Percentiles rank a stretch among this genome's conserved stretches.
Conservation (phyloP, 2,113 vertebrate genomes). For the Terrapene triunguis region DNA sequence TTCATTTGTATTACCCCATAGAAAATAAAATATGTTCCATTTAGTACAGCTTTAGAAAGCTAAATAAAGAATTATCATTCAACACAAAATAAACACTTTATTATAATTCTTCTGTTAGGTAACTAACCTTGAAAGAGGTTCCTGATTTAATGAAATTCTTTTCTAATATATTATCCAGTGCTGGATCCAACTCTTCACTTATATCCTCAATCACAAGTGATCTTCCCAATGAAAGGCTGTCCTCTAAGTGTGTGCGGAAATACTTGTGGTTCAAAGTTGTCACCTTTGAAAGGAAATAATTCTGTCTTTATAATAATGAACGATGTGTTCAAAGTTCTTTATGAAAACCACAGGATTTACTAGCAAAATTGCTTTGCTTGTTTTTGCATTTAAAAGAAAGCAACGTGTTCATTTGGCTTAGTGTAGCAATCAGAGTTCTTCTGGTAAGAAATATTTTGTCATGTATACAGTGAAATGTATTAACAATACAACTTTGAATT, state of each 20-base stretch:
- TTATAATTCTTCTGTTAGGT: background rate
- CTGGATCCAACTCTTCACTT: constrained; percentile 82
- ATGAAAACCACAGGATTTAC: background rate
- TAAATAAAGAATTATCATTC: background rate
- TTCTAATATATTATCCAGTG: constrained; percentile 83
- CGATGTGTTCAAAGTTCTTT: background rate
- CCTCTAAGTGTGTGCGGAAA: constrained; percentile 83
- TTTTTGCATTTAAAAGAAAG: background rate
- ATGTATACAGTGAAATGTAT: background rate
- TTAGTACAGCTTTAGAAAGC: background rate
- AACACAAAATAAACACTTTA: background rate
- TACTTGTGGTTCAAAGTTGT: constrained; percentile 84
- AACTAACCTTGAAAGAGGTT: constrained; percentile 80
- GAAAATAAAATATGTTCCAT: background rate
- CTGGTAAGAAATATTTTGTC: background rate
- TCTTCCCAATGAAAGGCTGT: constrained; percentile 81
- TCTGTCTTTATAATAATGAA: background rate
- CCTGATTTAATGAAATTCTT: constrained; percentile 86
- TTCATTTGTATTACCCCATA: background rate
- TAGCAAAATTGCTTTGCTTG: background rate
- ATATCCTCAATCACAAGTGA: constrained; percentile 84
- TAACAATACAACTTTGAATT: background rate
- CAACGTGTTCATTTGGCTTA: background rate
- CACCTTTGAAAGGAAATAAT: constrained; percentile 69
- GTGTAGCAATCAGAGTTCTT: background rate